Conservation (phyloP, 2,888 invertebrate species). For the Carpatolechia fugitivella region DNA sequence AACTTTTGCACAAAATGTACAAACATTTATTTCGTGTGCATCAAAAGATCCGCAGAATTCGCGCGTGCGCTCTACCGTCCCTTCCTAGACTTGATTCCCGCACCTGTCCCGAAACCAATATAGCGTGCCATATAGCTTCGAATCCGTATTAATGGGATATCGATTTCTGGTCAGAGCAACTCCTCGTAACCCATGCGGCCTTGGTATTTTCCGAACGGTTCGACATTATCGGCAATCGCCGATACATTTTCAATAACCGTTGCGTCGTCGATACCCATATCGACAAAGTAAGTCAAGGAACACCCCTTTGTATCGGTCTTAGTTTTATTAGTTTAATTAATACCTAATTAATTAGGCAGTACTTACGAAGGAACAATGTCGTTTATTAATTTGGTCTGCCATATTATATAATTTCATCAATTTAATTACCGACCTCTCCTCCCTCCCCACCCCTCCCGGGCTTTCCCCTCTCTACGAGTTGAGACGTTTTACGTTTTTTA, state of each 20-base stretch:
- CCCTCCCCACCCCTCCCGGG: neutral
- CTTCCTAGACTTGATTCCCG: constrained; percentile 42
- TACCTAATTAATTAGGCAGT: neutral
- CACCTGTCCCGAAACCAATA: constrained; percentile 62
- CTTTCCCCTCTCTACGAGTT: neutral
- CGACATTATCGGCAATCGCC: constrained; percentile 78
- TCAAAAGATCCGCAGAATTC: constrained; percentile 26
- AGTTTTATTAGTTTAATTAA: neutral
- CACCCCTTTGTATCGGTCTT: neutral
- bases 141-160: constrained; percentile 70
- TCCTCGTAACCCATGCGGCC: constrained; percentile 60
- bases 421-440: neutral
- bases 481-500: neutral
- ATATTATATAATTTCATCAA: no score
- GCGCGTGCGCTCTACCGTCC: constrained; percentile 56
- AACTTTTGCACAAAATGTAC: no score
- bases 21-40: no score
- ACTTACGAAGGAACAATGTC: no score
- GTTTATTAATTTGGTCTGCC: no score
- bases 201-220: constrained; percentile 78
- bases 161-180: constrained; percentile 71
- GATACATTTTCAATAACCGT: constrained; percentile 66
- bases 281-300: constrained; percentile 32
- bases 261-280: constrained; percentile 27
- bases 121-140: constrained; percentile 61